phyloP scores from a whole-genome alignment of 1,140 invertebrate genomes.

The Drosophila parabipectinata region DNA sequence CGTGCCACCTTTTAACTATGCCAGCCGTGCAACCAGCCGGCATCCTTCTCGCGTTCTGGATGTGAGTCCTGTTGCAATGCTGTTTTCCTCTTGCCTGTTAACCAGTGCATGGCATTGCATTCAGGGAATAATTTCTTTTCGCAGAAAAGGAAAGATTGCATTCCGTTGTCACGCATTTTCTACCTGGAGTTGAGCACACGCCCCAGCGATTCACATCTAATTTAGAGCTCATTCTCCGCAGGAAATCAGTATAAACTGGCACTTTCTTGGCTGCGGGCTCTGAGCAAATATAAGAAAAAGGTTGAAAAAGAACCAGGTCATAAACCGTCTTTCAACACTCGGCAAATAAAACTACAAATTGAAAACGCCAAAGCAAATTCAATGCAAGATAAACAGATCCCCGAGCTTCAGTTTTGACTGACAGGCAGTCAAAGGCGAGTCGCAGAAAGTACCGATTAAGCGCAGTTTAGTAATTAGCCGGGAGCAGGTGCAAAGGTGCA shows the following conservation, averaged over 20 bases:
- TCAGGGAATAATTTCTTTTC: slow-evolving; percentile 57
- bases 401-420: slow-evolving; percentile 1
- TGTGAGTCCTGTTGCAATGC: slow-evolving; percentile 2
- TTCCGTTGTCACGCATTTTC: slow-evolving; percentile 45
- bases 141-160: slow-evolving; percentile 23
- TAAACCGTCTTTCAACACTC: slow-evolving; percentile 31
- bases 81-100: slow-evolving; percentile 30
- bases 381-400: slow-evolving; percentile 20
- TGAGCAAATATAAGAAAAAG: slow-evolving; percentile 4
- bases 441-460: slow-evolving; percentile 40
- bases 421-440: slow-evolving; percentile 24
- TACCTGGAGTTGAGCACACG: slow-evolving; percentile 25
- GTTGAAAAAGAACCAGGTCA: slow-evolving; percentile 36
- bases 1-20: slow-evolving; percentile 35
- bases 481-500: slow-evolving; percentile 1
- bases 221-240: slow-evolving; percentile 47
- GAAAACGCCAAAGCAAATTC: slow-evolving; percentile 31
- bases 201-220: slow-evolving; percentile 46
- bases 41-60: slow-evolving; percentile 22
- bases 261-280: slow-evolving; percentile 27
- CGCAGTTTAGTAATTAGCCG: slow-evolving; percentile 63
- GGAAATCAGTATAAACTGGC: slow-evolving; percentile 36
- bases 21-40: neutral
- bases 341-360: slow-evolving; percentile 48
- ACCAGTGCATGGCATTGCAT: slow-evolving; percentile 41